Evolutionary conservation across 2,113 vertebrate species (phyloP), one percentile per base, ranked within the genome.

Genomic region (Ariopsis seemanni): DNA sequence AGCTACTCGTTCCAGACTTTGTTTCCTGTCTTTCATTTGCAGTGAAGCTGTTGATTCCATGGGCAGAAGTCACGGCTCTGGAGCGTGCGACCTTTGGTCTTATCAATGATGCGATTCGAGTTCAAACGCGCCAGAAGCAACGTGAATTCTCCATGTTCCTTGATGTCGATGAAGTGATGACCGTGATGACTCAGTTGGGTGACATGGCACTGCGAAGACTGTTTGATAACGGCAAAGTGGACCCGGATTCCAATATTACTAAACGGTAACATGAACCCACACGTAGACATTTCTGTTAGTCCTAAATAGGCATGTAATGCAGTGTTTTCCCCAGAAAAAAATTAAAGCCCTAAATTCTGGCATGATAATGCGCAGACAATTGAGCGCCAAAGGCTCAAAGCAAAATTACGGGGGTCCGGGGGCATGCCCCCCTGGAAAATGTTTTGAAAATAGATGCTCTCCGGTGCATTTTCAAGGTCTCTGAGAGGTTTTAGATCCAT

Each of bases 71-170:
- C 83, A 97, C 95, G 72, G 96, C 96, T 83, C 87, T 99, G 93
- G 98, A 99, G 93, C 96, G 97, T 89, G 96, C 96, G 1, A 96
- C 97, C 86, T 96, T 95, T 0, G 95, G 96, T 34, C 95, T 98
- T 69, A 95, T 99, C 95, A 95, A 97, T 0, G 98, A 99, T 30
- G 96, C 96, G 0, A 94, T 99, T 85, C 94, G 97, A 0, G 94
- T 99, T 80, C 96, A 91, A 81, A 99, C 97, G 0, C 94, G 95
- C 25, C 95, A 90, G 20, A 96, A 97, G 74, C 97, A 98, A 87
- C 94, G 97, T 0, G 97, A 99, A 78, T 99, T 99, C 93, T 99
- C 98, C 93, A 99, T 97, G 85, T 99, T 99, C 91, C 94, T 99
- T 87, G 97, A 96, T 85, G 96, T 97, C 1, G 88, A 97, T 0